Evolutionary conservation across 2,797 vertebrate genomes (phyloP).

Genomic region (Galaxias olidus): DNA sequence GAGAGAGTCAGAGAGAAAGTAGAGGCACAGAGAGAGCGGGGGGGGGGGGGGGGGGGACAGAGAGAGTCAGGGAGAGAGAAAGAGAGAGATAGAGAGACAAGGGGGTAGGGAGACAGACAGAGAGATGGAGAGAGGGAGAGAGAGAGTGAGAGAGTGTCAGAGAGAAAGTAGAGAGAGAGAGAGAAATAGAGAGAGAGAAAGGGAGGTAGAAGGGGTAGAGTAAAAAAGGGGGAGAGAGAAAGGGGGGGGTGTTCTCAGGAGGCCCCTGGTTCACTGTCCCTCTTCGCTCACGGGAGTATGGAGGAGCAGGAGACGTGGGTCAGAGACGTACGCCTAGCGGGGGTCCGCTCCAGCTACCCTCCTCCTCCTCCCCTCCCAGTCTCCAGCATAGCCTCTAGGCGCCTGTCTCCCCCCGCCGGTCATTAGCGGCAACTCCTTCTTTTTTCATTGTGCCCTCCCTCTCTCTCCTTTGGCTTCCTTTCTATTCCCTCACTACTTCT

Average conservation of each 20-base stretch:
- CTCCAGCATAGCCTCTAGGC: slow-evolving; percentile 58
- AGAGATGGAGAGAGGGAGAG: slow-evolving; percentile 2
- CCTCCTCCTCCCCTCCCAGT: slow-evolving; percentile 52
- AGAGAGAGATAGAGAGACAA: slow-evolving; percentile 11
- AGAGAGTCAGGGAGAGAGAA: too few relatives aligned
- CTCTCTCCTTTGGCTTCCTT: slow-evolving; percentile 29
- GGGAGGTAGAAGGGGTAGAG: too few relatives aligned
- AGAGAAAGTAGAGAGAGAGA: slow-evolving; percentile 5
- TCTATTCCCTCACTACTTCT: too few relatives aligned
- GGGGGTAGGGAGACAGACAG: neutral
- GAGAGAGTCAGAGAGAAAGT: neutral
- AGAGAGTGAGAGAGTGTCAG: too few relatives aligned
- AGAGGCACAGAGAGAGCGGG: slow-evolving; percentile 33
- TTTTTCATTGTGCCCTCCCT: slow-evolving; percentile 22
- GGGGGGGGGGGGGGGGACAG: neutral
- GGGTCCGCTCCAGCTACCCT: slow-evolving; percentile 80
- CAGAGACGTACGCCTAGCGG: slow-evolving; percentile 81
- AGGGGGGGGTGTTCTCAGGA: neutral
- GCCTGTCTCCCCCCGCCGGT: slow-evolving; percentile 56
- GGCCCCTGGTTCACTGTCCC: slow-evolving; percentile 22
- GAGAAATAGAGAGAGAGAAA: neutral
- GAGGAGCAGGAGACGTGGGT: slow-evolving; percentile 72
- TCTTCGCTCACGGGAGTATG: slow-evolving; percentile 73
- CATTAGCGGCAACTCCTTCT: slow-evolving; percentile 27
- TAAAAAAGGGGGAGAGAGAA: neutral